phyloP scores from a whole-genome alignment of 2,888 invertebrate species.

The Arctia plantaginis region DNA sequence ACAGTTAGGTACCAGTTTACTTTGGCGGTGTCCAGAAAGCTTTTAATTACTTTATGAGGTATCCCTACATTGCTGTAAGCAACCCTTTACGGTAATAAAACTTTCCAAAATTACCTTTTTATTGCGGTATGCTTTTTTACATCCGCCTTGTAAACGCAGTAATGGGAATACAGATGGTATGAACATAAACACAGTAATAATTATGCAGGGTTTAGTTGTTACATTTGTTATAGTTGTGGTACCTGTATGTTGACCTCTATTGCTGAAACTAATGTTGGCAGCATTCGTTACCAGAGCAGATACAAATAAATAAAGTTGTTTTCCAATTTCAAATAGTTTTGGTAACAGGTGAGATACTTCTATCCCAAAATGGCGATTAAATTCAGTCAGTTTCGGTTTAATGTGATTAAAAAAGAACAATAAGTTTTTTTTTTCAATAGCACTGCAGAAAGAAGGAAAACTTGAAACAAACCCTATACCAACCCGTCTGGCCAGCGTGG shows the following conservation, averaged over 20 bases:
- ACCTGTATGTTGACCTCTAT: background rate
- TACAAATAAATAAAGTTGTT: background rate
- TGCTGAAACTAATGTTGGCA: background rate
- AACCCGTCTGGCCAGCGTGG: no score
- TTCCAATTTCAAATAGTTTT: background rate
- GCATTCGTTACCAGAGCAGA: background rate
- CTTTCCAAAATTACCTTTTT: slow-evolving; percentile 76
- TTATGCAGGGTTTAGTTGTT: slow-evolving; percentile 21
- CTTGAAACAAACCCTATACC: no score
- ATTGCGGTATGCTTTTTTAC: slow-evolving; percentile 25
- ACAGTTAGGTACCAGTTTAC: slow-evolving; percentile 67
- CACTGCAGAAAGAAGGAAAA: no score
- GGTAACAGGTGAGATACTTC: background rate
- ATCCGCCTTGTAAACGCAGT: slow-evolving; percentile 26
- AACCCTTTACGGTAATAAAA: slow-evolving; percentile 81
- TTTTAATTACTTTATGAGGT: slow-evolving; percentile 75
- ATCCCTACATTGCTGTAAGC: slow-evolving; percentile 52
- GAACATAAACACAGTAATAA: slow-evolving; percentile 15
- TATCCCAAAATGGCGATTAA: background rate
- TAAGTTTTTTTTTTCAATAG: no score
- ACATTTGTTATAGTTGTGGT: slow-evolving; percentile 16
- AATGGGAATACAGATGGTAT: slow-evolving; percentile 23
- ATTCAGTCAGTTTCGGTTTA: no score
- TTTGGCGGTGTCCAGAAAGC: slow-evolving; percentile 59
- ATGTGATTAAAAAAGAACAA: no score